A percentile compares a stretch with the other conserved stretches of the same genome.
Conservation (phyloP, 2,797 vertebrate species). For the Tapera naevia region DNA sequence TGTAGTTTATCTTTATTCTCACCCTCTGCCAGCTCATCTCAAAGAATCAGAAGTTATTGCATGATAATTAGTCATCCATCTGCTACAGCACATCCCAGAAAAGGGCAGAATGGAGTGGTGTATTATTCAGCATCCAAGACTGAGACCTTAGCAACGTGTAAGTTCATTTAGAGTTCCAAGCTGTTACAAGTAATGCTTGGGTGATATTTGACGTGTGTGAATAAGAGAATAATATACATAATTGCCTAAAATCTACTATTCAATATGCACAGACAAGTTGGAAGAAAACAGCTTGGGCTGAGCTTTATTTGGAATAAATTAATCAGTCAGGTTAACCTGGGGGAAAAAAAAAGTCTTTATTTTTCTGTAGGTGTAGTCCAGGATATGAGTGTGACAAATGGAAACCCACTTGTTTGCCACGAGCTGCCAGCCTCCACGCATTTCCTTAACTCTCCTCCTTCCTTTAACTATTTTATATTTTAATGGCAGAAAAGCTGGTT, state of each 20-base stretch:
- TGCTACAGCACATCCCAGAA: rapidly evolving
- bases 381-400: rapidly evolving
- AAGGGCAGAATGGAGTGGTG: not conserved
- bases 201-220: not conserved
- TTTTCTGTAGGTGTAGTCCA: rapidly evolving
- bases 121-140: not conserved
- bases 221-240: not conserved
- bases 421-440: rapidly evolving
- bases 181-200: not conserved
- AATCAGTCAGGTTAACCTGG: not conserved
- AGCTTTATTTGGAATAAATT: not conserved
- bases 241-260: not conserved
- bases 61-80: not conserved
- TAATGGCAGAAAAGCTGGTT: not conserved
- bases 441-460: not conserved
- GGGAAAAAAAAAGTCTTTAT: not conserved
- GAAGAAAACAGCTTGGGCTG: not conserved
- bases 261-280: not conserved
- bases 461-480: not conserved
- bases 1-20: not conserved
- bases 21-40: not conserved
- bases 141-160: not conserved
- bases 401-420: rapidly evolving
- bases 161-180: not conserved
- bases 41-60: not conserved